Evolutionary conservation across 2,888 invertebrate species (phyloP).

Genomic region (Horisme vitalbata): DNA sequence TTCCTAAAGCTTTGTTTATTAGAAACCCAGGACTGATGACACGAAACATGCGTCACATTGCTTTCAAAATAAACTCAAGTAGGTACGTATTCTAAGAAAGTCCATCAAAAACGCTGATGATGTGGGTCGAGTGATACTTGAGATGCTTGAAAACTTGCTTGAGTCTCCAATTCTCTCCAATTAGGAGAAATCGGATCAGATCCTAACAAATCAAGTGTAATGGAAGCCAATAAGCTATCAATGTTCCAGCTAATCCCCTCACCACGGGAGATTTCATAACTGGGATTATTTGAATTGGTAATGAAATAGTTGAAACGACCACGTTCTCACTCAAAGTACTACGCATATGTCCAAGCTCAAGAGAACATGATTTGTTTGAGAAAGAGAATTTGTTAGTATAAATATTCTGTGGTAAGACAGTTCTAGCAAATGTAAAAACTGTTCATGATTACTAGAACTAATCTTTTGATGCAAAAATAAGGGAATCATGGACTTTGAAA

Average conservation of each 20-base stretch:
- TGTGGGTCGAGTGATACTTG: conserved; percentile 32
- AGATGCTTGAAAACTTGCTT: conserved; percentile 20
- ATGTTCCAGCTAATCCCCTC: conserved; percentile 33
- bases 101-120: conserved; percentile 25
- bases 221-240: conserved; percentile 40
- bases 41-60: conserved; percentile 36
- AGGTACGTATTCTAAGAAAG: conserved; percentile 39
- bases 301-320: conserved; percentile 24
- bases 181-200: conserved; percentile 37
- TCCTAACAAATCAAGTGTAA: conserved; percentile 38
- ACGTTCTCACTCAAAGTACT: background rate
- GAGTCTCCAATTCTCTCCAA: conserved; percentile 28
- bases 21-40: conserved; percentile 38
- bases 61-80: conserved; percentile 40
- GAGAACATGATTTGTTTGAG: background rate
- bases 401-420: no score
- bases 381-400: no score
- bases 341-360: background rate
- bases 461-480: background rate
- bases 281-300: conserved; percentile 35
- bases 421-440: background rate
- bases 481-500: background rate
- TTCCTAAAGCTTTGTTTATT: conserved; percentile 4
- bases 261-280: conserved; percentile 27
- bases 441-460: background rate